A percentile compares a stretch with the other conserved stretches of the same genome.
Conservation (phyloP, 2,888 invertebrate genomes). For the Tupiocoris notatus region DNA sequence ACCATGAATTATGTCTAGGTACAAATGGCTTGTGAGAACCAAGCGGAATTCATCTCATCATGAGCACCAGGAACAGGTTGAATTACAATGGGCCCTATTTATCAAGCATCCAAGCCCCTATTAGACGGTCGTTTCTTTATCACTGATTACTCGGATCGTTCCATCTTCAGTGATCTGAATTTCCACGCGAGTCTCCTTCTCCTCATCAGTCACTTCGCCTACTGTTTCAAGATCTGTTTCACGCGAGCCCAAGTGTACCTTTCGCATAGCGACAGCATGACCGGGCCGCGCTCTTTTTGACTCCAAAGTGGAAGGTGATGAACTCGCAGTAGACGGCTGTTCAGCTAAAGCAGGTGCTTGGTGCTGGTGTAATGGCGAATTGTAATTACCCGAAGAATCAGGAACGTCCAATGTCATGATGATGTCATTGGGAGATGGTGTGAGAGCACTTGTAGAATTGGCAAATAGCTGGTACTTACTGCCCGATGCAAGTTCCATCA, state of each 20-base stretch:
- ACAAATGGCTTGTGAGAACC: too few relatives aligned
- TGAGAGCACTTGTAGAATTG: conserved; percentile 53
- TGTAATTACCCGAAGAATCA: conserved; percentile 45
- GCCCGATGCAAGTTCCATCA: too few relatives aligned
- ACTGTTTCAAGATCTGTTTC: conserved; percentile 44
- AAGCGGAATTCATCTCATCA: too few relatives aligned
- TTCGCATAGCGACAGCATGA: conserved; percentile 43
- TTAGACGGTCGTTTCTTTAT: conserved; percentile 70
- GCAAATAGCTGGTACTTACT: conserved; percentile 56
- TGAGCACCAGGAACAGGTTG: too few relatives aligned
- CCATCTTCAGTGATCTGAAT: conserved; percentile 75
- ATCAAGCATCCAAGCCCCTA: not conserved
- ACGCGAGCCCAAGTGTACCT: conserved; percentile 44
- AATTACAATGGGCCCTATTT: too few relatives aligned
- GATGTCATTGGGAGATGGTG: conserved; percentile 60
- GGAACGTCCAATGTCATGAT: conserved; percentile 57
- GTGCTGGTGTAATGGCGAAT: not conserved
- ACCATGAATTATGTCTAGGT: too few relatives aligned
- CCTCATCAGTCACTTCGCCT: conserved; percentile 56
- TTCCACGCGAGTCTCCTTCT: conserved; percentile 63
- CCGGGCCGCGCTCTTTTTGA: conserved; percentile 45
- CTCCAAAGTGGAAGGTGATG: conserved; percentile 10
- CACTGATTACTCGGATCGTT: conserved; percentile 70
- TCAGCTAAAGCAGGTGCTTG: conserved; percentile 8
- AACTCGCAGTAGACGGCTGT: conserved; percentile 1